Evolutionary conservation across 2,888 invertebrate genomes (phyloP), one percentile per base, ranked within the genome.

Genomic region (Agrochola circellaris): DNA sequence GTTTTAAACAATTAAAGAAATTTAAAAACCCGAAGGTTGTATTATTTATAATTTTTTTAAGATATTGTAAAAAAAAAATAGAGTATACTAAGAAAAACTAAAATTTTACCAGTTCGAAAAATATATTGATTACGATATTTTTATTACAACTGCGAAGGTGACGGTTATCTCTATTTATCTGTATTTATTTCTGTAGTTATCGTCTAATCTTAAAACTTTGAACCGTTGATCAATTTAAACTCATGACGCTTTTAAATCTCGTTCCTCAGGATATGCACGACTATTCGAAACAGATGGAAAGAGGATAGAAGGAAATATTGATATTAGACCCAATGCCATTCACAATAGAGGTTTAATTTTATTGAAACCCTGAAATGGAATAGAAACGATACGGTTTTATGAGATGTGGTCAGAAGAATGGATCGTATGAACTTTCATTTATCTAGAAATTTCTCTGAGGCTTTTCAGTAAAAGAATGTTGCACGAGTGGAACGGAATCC

Each of bases 281-380:
- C 74, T 79, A 77, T 89, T 87, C 74, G 56, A 69, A 84, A 75
- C 85, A 86, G 86, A 88, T 86, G 87, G 86, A 84, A 86, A 74
- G 72, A 64, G 20, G 75, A 88, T 86, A 83, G 77, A 84, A 84
- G 67, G 83, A 88, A 90, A 87, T 88, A 87, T 90, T 89, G 87
- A 91, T 90, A 91, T 90, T 88, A 86, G 74, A 88, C 91, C 87
- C 86, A 90, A 88, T 87, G 82, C 75, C 76, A 76, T 87, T 88
- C 74, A 85, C 75, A 89, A 92, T 91, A 91, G 73, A 76, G 77
- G 82, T 81, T 89, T 81, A 88, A 88, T 89, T 91, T 87, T 84
- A 87, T 85, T 88, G 83, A 64, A 71, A 71, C 67, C 81, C 79
- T 73, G 75, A 80, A 86, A 87, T 79, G 73, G 51, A 79, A 77